A percentile compares a stretch with the other conserved stretches of the same genome.
Evolutionary conservation across 53 echinoderm and acorn worm genomes (phyloP).

Genomic region (Temnopleurus reevesii): DNA sequence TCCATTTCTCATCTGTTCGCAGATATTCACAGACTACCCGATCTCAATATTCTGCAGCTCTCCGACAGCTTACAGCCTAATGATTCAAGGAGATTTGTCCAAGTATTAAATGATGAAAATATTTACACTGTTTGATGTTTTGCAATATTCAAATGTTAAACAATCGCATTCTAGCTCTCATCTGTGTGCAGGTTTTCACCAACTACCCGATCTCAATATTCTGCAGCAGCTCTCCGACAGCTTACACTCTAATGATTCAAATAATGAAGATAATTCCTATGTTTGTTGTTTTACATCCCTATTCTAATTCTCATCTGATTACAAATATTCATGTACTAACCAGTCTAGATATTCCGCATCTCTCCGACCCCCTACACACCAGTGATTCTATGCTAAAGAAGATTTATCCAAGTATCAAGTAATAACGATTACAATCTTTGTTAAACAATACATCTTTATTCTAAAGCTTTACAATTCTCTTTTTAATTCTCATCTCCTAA

Average conservation of each 20-base stretch:
- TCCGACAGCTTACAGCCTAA: slow-evolving; percentile 80
- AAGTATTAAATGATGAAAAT: slow-evolving; percentile 52
- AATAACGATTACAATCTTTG: too few species aligned
- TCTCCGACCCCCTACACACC: too few species aligned
- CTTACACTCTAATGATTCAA: slow-evolving; percentile 79
- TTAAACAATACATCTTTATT: too few species aligned
- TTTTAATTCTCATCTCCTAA: not conserved
- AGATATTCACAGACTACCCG: slow-evolving; percentile 50
- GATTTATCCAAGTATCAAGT: too few species aligned
- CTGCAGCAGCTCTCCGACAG: slow-evolving; percentile 87
- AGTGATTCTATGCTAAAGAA: too few species aligned
- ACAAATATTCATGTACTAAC: not conserved
- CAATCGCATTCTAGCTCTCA: too few species aligned
- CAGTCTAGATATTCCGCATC: not conserved
- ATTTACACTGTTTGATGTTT: not conserved
- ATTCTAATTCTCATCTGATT: not conserved
- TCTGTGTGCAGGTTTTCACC: slow-evolving; percentile 56
- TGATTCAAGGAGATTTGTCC: slow-evolving; percentile 70
- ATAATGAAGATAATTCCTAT: too few species aligned
- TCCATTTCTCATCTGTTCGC: not conserved
- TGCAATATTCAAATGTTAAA: too few species aligned
- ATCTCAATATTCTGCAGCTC: slow-evolving; percentile 81
- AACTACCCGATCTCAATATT: slow-evolving; percentile 79
- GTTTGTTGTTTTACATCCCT: too few species aligned
- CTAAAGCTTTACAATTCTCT: too few species aligned